A percentile compares a stretch with the other conserved stretches of the same genome.
Conservation (phyloP, 2,797 vertebrate genomes). For the Lateolabrax maculatus region DNA sequence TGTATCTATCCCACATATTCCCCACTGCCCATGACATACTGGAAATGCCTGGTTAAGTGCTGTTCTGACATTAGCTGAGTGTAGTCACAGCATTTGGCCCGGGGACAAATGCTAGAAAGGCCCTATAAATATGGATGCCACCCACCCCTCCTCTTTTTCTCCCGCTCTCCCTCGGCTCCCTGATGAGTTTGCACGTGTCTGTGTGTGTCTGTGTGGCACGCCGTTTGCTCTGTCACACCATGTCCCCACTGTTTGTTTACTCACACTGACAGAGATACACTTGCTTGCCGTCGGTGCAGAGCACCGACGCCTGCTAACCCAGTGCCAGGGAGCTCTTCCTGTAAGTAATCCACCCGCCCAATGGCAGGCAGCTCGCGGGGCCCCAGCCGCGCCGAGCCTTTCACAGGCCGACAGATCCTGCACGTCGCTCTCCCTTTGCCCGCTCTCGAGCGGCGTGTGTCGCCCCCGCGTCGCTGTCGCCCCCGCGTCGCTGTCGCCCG, state of each 20-base stretch:
- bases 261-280: constrained; percentile 83
- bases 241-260: constrained; percentile 83
- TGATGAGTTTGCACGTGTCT: constrained; percentile 72
- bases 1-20: constrained; percentile 71
- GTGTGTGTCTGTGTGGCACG: constrained; percentile 54
- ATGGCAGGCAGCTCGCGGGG: constrained; percentile 46
- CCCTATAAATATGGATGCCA: constrained; percentile 83
- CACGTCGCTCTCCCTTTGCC: constrained; percentile 53
- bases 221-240: constrained; percentile 77
- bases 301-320: constrained; percentile 62
- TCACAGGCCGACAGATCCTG: constrained; percentile 74
- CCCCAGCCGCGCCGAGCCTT: constrained; percentile 73
- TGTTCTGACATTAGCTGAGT: constrained; percentile 84
- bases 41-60: constrained; percentile 85
- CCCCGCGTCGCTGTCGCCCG: constrained; percentile 62
- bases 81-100: constrained; percentile 84
- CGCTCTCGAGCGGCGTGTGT: constrained; percentile 17
- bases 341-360: constrained; percentile 77
- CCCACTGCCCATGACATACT: constrained; percentile 77
- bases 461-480: constrained; percentile 55
- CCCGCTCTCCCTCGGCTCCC: constrained; percentile 63
- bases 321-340: constrained; percentile 75
- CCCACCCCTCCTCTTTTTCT: constrained; percentile 54
- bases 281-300: constrained; percentile 59
- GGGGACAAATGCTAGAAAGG: constrained; percentile 80